Evolutionary conservation across 2,113 vertebrate species (phyloP).

Genomic region (Galemys pyrenaicus): DNA sequence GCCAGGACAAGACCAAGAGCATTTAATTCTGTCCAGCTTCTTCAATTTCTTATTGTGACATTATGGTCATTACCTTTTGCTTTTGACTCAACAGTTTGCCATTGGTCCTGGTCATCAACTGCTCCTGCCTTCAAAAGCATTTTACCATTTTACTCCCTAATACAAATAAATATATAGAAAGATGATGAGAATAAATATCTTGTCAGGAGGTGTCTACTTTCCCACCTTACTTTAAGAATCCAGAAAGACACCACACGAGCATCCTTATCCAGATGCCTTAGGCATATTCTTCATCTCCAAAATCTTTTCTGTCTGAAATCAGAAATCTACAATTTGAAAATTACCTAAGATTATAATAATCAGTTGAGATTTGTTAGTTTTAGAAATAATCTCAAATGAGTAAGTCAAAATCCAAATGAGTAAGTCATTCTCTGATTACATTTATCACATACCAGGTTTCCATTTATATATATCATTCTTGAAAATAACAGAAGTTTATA

Average conservation of each 20-base stretch:
- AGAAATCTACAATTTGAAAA: neutral
- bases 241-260: neutral
- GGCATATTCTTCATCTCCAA: neutral
- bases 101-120: neutral
- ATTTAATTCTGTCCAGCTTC: neutral
- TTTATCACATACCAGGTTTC: neutral
- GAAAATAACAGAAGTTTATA: neutral
- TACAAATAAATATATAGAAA: neutral
- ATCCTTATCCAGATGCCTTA: neutral
- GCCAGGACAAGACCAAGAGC: neutral
- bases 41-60: neutral
- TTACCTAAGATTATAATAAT: neutral
- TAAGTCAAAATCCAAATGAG: neutral
- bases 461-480: neutral
- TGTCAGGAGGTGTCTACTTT: neutral
- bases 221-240: neutral
- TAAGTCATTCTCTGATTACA: neutral
- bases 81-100: neutral
- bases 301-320: neutral
- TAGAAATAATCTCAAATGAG: conserved; percentile 2
- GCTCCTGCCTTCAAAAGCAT: neutral
- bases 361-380: neutral
- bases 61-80: neutral
- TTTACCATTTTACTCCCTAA: neutral
- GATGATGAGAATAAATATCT: neutral